Conservation (phyloP, 2,888 invertebrate species). For the Xylocampa areola region DNA sequence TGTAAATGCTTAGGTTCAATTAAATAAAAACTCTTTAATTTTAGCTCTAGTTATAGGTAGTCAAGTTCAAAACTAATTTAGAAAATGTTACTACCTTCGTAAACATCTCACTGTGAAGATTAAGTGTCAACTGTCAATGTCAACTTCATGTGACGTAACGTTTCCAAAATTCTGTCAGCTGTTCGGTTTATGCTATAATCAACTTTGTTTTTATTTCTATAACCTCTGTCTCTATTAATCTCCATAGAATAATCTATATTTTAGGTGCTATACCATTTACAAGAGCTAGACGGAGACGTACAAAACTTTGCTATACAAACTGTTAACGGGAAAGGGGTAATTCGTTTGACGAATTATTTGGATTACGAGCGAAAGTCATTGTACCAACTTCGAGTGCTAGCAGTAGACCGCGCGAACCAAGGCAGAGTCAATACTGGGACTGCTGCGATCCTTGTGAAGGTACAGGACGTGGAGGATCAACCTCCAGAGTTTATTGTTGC, state of each 20-base stretch:
- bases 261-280: constrained; percentile 94
- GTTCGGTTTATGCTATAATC: too few relatives aligned
- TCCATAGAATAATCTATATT: constrained; percentile 28
- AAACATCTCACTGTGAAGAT: too few relatives aligned
- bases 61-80: too few relatives aligned
- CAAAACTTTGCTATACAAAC: constrained; percentile 95
- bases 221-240: too few relatives aligned
- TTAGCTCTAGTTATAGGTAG: too few relatives aligned
- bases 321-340: constrained; percentile 95
- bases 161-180: too few relatives aligned
- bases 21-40: too few relatives aligned
- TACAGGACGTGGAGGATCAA: constrained; percentile 96
- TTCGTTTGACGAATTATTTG: constrained; percentile 93
- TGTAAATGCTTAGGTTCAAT: too few relatives aligned
- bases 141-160: too few relatives aligned
- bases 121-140: too few relatives aligned
- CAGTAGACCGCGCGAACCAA: constrained; percentile 95
- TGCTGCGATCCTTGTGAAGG: constrained; percentile 95
- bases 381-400: constrained; percentile 95
- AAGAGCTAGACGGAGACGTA: constrained; percentile 94
- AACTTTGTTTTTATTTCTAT: constrained; percentile 6
- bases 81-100: too few relatives aligned
- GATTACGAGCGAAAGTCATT: constrained; percentile 96
- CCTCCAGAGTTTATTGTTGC: constrained; percentile 97
- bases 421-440: constrained; percentile 96